Conservation (phyloP, 1,140 invertebrate genomes). For the Parasteatoda tepidariorum region DNA sequence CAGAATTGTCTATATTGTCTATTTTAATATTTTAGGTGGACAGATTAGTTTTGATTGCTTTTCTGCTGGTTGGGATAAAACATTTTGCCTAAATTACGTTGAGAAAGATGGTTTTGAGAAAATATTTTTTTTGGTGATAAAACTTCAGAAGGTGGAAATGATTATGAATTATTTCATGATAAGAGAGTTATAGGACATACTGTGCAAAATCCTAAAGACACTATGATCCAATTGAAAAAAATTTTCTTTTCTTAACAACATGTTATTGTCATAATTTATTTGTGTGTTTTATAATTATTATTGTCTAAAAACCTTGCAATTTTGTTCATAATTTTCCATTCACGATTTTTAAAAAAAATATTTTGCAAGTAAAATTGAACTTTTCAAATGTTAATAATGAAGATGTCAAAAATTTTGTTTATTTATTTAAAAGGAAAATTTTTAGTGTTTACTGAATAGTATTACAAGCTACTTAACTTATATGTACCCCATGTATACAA, state of each 20-base stretch:
- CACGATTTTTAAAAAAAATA: too few species aligned
- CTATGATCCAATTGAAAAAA: constrained; percentile 78
- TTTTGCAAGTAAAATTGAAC: too few species aligned
- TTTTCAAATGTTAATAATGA: too few species aligned
- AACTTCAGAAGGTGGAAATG: constrained; percentile 92
- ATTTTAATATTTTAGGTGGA: constrained; percentile 76
- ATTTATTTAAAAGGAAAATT: too few species aligned
- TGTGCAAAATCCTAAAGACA: constrained; percentile 88
- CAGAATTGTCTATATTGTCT: too few species aligned
- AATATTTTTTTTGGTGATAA: constrained; percentile 99
- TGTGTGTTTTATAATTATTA: too few species aligned
- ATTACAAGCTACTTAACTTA: too few species aligned
- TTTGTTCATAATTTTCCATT: too few species aligned
- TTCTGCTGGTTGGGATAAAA: constrained; percentile 98
- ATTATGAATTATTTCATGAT: constrained; percentile 94
- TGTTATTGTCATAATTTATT: not conserved
- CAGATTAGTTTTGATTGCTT: constrained; percentile 99
- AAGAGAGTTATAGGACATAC: constrained; percentile 86
- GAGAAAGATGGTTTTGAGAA: constrained; percentile 79
- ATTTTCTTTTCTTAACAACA: constrained; percentile 67
- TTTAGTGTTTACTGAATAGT: too few species aligned
- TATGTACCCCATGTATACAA: too few species aligned
- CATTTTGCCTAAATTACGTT: constrained; percentile 89
- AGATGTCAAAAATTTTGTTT: too few species aligned
- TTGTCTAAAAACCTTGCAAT: too few species aligned